A percentile compares a stretch with the other conserved stretches of the same genome.
Evolutionary conservation across 2,113 vertebrate species (phyloP).

Genomic region (Tragelaphus imberbis): DNA sequence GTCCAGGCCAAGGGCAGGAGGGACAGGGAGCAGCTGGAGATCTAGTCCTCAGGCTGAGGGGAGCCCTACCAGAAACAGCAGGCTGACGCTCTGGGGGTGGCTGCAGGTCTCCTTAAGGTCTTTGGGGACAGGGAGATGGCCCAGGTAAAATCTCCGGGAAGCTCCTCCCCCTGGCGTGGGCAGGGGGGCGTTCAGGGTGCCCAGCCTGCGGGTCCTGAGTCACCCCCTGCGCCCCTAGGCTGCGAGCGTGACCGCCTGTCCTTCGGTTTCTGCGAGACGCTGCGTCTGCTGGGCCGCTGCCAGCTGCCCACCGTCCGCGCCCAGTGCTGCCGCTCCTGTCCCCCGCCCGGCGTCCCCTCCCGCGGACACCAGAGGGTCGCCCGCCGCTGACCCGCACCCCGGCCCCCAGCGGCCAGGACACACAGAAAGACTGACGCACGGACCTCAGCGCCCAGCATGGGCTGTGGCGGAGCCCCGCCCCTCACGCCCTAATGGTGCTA

Average conservation of each 20-base stretch:
- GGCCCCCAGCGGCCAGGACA: background rate
- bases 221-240: constrained; percentile 39
- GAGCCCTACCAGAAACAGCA: background rate
- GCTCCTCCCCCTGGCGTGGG: rapidly evolving
- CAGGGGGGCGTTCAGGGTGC: no score
- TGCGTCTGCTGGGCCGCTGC: constrained; percentile 88
- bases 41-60: background rate
- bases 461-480: background rate
- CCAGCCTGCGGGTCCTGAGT: rapidly evolving
- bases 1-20: background rate
- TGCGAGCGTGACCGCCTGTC: constrained; percentile 87
- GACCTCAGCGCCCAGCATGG: background rate
- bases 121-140: background rate
- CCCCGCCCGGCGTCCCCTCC: constrained; percentile 36
- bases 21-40: background rate
- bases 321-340: constrained; percentile 92
- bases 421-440: background rate
- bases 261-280: constrained; percentile 88
- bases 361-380: constrained; percentile 71
- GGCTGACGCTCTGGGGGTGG: background rate
- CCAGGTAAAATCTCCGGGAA: background rate
- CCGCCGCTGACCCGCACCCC: constrained; percentile 69
- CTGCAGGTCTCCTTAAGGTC: background rate
- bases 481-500: background rate
- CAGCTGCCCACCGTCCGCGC: constrained; percentile 77